These are phyloP conservation scores for Otolemur crassicaudatus DNA, from an alignment of 2,797 vertebrate genomes.

Conservation along the genomic window DNA sequence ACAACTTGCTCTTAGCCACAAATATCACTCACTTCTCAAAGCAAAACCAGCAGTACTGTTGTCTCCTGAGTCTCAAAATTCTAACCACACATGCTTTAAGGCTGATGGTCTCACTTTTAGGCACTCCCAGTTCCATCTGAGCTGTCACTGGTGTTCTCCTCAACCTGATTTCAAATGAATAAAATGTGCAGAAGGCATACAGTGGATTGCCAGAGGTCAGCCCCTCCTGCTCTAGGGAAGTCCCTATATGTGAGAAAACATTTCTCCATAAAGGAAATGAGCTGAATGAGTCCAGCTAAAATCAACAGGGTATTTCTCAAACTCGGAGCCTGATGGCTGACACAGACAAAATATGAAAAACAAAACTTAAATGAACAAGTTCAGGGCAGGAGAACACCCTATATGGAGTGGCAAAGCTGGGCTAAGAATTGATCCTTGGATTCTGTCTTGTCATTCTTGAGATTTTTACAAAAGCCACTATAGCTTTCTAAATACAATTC, in stretches of 20 bases:
- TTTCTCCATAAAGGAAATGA: constrained; percentile 41
- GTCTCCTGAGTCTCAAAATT: not conserved
- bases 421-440: not conserved
- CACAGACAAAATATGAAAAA: constrained; percentile 40
- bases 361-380: constrained; percentile 1
- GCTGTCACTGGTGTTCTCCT: not conserved
- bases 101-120: not conserved
- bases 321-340: not conserved
- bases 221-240: not conserved
- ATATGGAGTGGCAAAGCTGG: not conserved
- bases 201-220: not conserved
- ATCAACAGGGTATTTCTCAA: constrained; percentile 51
- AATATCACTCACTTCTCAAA: not conserved
- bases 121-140: not conserved
- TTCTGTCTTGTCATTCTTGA: not conserved
- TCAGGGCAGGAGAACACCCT: not conserved
- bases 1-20: constrained; percentile 1
- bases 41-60: not conserved
- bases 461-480: not conserved
- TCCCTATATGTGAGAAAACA: not conserved
- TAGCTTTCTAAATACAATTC: not conserved
- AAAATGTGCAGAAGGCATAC: not conserved
- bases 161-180: not conserved
- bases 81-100: not conserved
- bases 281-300: constrained; percentile 15